Conservation (phyloP, 1,140 invertebrate species). For the Scaptomyza graminum region DNA sequence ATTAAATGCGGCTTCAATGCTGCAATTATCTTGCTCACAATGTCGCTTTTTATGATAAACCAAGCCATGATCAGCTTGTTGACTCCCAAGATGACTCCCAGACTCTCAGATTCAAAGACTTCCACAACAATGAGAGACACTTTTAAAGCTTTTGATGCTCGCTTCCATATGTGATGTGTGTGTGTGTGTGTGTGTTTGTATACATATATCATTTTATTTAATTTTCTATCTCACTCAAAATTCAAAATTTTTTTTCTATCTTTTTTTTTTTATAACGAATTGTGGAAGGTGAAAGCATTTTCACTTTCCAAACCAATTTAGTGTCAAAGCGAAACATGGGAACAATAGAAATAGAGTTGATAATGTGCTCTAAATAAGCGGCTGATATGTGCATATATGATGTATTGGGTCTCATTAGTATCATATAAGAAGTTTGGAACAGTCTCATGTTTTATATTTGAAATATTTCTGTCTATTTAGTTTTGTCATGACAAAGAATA, state of each 20-base stretch:
- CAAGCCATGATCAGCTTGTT: conserved; percentile 16
- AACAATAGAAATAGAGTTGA: conserved; percentile 65
- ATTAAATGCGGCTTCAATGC: conserved; percentile 47
- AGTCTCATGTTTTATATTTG: too few relatives aligned
- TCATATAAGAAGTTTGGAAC: too few relatives aligned
- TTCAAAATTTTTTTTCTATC: conserved; percentile 31
- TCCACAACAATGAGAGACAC: conserved; percentile 44
- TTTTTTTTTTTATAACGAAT: conserved; percentile 57
- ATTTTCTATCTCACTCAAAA: conserved; percentile 41
- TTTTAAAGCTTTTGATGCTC: conserved; percentile 26
- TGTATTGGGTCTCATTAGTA: too few relatives aligned
- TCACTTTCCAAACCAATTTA: conserved; percentile 80
- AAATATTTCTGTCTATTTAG: too few relatives aligned
- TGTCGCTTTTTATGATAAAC: conserved; percentile 25
- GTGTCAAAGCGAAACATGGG: conserved; percentile 74
- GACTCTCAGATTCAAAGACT: conserved; percentile 11
- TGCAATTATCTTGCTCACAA: conserved; percentile 34
- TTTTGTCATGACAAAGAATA: too few relatives aligned
- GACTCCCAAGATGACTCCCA: conserved; percentile 18
- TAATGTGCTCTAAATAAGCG: conserved; percentile 38
- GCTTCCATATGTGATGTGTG: conserved; percentile 3
- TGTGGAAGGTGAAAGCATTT: conserved; percentile 81
- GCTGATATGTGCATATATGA: conserved; percentile 2
- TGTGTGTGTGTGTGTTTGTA: conserved; percentile 25
- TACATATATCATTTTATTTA: conserved; percentile 49